Evolutionary conservation across 2,113 vertebrate species (phyloP), one percentile per base, ranked within the genome.

Genomic region (Lota lota): DNA sequence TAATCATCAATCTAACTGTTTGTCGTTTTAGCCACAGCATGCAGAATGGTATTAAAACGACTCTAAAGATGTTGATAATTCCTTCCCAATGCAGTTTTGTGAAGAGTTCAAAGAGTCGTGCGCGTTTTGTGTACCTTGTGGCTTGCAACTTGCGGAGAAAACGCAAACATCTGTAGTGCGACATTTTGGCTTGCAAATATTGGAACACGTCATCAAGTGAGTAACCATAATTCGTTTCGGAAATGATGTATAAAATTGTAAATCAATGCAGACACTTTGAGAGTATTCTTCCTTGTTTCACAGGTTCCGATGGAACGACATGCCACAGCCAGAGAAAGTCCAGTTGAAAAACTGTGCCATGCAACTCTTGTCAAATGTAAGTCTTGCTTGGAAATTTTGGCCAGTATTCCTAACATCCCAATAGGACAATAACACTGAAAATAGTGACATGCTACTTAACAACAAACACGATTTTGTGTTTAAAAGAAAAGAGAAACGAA

Each of bases 121-220:
- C 72, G 90, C 94, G 3, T 88, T 95, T 51, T 97, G 95, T 76
- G 93, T 99, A n/a, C 95, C 94, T 47, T 99, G 97, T 78, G 96
- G 96, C 69, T 90, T 99, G 81, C 94, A 91, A 81, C 79, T 99
- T 79, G 94, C 96, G 0, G 96, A 96, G 79, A 97, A 94, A 91
- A 91, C 92, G 1, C 96, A 99, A 59, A 86, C 93, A 5, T 92
- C 95, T 69, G 92, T 98, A 70, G 91, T 99, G 81, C 93, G 97
- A 87, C 97, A 99, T 88, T 99, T 99, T 74, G 97, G 97, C 64
- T 91, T 99, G 84, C 97, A 99, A 89, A 95, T 98, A 70, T 75
- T 99, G 91, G 97, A 99, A 81, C 97, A 99, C 59, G 95, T 96
- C 73, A 93, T 99, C 84, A 99, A 99, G 97, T 99, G 90, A 94